Percentiles rank a stretch among this genome's conserved stretches.
phyloP scores from a whole-genome alignment of 2,797 vertebrate genomes.

The Salarias fasciatus region DNA sequence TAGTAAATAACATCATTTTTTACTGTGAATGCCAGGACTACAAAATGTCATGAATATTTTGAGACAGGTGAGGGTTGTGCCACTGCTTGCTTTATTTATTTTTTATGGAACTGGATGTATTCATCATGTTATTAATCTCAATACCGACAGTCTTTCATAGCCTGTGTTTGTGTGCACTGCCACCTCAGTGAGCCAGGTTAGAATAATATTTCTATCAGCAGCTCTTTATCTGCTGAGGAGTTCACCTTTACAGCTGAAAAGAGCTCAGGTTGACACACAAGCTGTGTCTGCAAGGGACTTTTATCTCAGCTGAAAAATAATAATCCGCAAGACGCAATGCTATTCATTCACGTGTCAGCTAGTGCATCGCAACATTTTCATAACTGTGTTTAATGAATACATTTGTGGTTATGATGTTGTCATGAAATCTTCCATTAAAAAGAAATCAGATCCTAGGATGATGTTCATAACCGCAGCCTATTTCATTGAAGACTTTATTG shows the following conservation, averaged over 20 bases:
- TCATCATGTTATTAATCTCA: constrained; percentile 19
- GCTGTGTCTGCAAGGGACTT: constrained; percentile 9
- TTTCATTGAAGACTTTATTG: constrained; percentile 6
- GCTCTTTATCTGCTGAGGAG: constrained; percentile 39
- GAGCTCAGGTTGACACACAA: constrained; percentile 20
- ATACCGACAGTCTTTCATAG: constrained; percentile 13
- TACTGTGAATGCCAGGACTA: no score
- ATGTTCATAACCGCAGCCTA: background rate
- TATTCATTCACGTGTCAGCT: constrained; percentile 26
- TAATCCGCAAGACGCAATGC: constrained; percentile 20
- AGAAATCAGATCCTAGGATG: constrained; percentile 15
- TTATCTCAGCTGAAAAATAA: constrained; percentile 37
- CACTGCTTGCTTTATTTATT: background rate
- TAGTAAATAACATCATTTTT: background rate
- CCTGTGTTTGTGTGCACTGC: constrained; percentile 24
- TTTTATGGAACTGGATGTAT: background rate
- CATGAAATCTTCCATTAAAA: constrained; percentile 23
- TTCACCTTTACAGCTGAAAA: constrained; percentile 19
- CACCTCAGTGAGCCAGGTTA: constrained; percentile 4
- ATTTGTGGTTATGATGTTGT: constrained; percentile 20
- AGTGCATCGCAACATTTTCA: constrained; percentile 19
- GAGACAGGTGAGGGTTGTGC: background rate
- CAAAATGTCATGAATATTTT: constrained; percentile 2
- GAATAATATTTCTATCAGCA: constrained; percentile 35
- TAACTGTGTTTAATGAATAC: constrained; percentile 19